Conservation (phyloP, 2,888 invertebrate genomes). For the Sarcophaga caerulescens region DNA sequence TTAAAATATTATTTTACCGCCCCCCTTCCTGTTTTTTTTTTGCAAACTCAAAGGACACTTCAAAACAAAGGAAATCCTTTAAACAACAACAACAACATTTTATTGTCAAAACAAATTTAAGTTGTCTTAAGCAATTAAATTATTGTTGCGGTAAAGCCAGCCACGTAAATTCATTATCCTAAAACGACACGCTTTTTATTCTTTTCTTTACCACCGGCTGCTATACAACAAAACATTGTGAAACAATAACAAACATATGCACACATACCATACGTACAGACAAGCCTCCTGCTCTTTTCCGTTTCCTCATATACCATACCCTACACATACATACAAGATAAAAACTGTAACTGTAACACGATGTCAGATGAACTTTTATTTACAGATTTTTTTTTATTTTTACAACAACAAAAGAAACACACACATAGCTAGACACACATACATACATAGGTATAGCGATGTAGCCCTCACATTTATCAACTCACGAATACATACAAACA, state of each 20-base stretch:
- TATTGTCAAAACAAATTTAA: no score
- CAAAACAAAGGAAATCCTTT: no score
- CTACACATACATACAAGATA: neutral
- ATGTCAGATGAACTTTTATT: slow-evolving; percentile 71
- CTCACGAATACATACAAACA: neutral
- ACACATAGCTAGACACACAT: neutral
- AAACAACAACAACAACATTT: no score
- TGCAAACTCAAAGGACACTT: no score
- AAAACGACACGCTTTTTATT: neutral
- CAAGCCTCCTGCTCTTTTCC: neutral
- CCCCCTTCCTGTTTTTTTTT: no score
- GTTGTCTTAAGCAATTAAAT: neutral
- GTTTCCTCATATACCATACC: neutral
- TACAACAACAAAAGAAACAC: slow-evolving; percentile 68
- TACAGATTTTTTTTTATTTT: slow-evolving; percentile 77
- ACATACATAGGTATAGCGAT: no score
- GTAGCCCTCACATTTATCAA: no score
- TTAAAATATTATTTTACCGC: no score
- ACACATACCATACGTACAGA: neutral
- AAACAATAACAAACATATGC: slow-evolving; percentile 39
- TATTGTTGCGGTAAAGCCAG: neutral
- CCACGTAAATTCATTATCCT: neutral
- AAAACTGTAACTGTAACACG: slow-evolving; percentile 33
- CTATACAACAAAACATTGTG: slow-evolving; percentile 12
- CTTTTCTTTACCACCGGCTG: neutral